A percentile compares a stretch with the other conserved stretches of the same genome.
These are phyloP conservation scores for Ornithoptera priamus DNA, from an alignment of 2,888 invertebrate genomes.

Conservation along the genomic window DNA sequence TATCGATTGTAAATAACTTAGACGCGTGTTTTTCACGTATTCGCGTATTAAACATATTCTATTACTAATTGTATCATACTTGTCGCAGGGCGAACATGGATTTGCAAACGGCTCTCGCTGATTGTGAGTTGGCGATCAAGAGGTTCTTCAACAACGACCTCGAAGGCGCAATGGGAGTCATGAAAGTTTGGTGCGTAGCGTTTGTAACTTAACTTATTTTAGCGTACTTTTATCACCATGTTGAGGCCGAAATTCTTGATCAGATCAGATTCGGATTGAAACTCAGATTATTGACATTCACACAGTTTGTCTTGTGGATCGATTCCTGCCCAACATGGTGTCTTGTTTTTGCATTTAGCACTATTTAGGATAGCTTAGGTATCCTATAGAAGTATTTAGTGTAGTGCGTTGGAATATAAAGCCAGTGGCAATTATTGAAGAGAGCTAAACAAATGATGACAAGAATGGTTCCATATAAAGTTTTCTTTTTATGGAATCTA, in stretches of 20 bases:
- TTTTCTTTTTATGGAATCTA: background rate
- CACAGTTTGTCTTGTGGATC: too few relatives aligned
- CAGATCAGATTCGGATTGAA: too few relatives aligned
- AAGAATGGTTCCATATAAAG: background rate
- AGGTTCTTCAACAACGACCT: conserved; percentile 96
- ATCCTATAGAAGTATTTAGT: background rate
- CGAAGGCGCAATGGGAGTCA: conserved; percentile 86
- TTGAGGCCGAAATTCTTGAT: background rate
- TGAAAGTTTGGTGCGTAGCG: conserved; percentile 86
- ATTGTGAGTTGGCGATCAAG: conserved; percentile 89
- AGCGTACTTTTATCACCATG: background rate
- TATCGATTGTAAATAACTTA: background rate
- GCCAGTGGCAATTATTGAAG: background rate
- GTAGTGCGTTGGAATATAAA: background rate
- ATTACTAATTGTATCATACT: background rate
- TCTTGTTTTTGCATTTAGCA: background rate
- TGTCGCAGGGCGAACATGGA: conserved; percentile 68
- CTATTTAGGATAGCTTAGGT: background rate
- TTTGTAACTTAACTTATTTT: background rate
- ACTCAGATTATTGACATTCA: too few relatives aligned
- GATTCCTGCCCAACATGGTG: background rate
- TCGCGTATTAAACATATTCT: background rate
- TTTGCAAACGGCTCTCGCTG: conserved; percentile 85
- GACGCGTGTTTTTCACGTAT: background rate
- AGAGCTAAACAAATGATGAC: background rate